Conservation (phyloP, 2,113 vertebrate genomes). For the Eulemur rufifrons region DNA sequence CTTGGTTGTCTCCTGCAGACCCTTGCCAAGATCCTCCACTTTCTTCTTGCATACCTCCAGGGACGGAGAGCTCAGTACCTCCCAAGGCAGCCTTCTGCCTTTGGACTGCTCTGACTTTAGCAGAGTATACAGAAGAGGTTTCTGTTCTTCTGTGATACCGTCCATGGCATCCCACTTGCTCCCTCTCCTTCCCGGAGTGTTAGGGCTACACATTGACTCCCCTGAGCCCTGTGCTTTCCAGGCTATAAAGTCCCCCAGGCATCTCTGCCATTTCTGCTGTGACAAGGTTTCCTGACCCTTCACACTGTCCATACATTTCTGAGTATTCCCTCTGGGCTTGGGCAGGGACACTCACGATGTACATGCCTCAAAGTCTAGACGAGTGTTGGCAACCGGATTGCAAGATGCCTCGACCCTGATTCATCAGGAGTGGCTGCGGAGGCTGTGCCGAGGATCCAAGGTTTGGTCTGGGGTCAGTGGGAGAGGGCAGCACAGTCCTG, state of each 20-base stretch:
- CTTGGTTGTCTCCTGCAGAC: neutral
- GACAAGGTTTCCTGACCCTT: neutral
- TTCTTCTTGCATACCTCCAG: neutral
- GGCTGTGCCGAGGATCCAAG: neutral
- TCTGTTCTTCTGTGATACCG: neutral
- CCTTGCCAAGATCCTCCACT: neutral
- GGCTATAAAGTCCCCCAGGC: neutral
- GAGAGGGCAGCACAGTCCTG: neutral
- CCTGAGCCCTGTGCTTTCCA: neutral
- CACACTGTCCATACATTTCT: neutral
- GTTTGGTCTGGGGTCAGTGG: no score
- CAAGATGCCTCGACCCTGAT: neutral
- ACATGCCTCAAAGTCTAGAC: neutral
- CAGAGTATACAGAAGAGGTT: neutral
- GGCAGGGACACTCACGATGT: neutral
- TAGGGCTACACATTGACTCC: neutral
- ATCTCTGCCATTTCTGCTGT: neutral
- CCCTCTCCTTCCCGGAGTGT: neutral
- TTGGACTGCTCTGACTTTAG: neutral
- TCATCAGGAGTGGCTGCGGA: neutral
- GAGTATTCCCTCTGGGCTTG: neutral
- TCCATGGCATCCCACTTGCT: accelerated
- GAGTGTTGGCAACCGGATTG: neutral
- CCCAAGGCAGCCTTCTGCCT: conserved; percentile 36
- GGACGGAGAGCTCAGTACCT: conserved; percentile 49